Evolutionary conservation across 2,797 vertebrate species (phyloP).

Genomic region (Tenualosa thibaudeaui): DNA sequence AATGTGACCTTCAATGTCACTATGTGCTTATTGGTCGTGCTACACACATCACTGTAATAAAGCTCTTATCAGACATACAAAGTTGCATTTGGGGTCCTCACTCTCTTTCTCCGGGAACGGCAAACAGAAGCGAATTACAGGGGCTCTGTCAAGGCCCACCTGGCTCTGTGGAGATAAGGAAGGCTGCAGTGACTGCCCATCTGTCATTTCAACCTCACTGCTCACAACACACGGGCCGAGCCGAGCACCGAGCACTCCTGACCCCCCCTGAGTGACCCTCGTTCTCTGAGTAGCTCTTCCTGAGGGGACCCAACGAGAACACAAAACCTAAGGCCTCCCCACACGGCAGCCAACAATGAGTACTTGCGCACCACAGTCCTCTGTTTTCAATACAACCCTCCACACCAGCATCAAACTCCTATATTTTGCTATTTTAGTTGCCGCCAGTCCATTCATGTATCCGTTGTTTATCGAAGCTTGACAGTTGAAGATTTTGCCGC

Average conservation of each 20-base stretch:
- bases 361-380: no score
- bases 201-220: background rate
- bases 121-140: background rate
- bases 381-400: no score
- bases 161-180: background rate
- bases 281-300: background rate
- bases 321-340: background rate
- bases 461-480: no score
- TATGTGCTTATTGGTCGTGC: background rate
- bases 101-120: background rate
- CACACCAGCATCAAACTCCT: no score
- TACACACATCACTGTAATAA: background rate
- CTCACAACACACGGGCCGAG: background rate
- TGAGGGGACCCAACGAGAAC: background rate
- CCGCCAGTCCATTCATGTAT: no score
- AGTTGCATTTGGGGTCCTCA: background rate
- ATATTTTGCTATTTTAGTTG: no score
- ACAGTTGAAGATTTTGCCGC: no score
- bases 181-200: background rate
- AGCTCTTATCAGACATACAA: background rate
- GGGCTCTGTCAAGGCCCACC: background rate
- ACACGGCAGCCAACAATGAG: no score
- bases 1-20: background rate
- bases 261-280: background rate
- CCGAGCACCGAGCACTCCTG: background rate